These are phyloP conservation scores for Ephialtes manifestator DNA, from an alignment of 2,888 invertebrate genomes.

Conservation along the genomic window DNA sequence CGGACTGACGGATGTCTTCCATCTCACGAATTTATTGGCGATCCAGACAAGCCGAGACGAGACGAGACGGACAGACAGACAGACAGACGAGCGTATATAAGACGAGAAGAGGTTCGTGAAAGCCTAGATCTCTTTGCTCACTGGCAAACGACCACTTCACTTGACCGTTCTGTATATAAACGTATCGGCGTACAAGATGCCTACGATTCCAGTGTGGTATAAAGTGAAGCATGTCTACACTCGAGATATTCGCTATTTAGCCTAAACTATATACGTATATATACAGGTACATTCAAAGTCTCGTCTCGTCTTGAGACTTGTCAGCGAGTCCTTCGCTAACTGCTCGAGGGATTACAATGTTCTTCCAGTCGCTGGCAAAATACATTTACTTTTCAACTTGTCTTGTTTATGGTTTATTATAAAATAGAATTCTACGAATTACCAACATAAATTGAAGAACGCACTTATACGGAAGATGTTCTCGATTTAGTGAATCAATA, in stretches of 20 bases:
- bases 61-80: constrained; percentile 38
- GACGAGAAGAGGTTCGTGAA: constrained; percentile 37
- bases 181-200: constrained; percentile 3
- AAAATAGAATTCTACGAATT: not conserved
- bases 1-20: constrained; percentile 70
- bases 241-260: constrained; percentile 51
- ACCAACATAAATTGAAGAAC: not conserved
- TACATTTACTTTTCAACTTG: not conserved
- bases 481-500: not conserved
- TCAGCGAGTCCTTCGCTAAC: constrained; percentile 48
- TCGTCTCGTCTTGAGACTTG: constrained; percentile 34
- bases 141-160: constrained; percentile 47
- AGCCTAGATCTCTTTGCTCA: constrained; percentile 40
- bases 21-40: constrained; percentile 72
- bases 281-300: constrained; percentile 35
- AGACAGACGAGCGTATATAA: constrained; percentile 29
- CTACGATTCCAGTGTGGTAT: constrained; percentile 28
- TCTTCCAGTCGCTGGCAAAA: not conserved
- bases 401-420: constrained; percentile 3
- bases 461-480: not conserved
- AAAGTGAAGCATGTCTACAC: constrained; percentile 29
- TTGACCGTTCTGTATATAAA: constrained; percentile 27
- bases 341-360: constrained; percentile 32
- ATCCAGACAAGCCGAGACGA: constrained; percentile 45
- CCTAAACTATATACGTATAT: constrained; percentile 35